Base-by-base conservation (phyloP, 2,888 invertebrate genomes). In the Chrysolina haemoptera region DNA sequence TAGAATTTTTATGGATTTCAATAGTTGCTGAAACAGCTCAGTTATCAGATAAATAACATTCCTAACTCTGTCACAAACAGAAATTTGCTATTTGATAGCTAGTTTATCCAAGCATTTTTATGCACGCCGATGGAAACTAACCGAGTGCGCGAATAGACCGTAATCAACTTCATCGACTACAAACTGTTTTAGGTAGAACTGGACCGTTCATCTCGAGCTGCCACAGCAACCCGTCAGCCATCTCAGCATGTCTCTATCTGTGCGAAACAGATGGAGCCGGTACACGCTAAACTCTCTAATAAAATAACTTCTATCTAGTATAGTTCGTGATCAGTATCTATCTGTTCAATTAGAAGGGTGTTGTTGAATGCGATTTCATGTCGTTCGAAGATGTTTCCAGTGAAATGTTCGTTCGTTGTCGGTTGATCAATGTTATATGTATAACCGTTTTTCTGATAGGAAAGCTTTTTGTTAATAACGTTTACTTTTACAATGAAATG, bases 121-220 rank as follows among this genome's bases (percentile, higher is more conserved):
- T 27, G 63, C 20, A 16, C 41, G 63, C 20, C 63, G 20, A 63
- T 63, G 63, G 41, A 20, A 55, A 68, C 35, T 55, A 79, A 80
- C 27, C 27, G 8, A 78, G 80, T 77, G 81, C 79, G 80, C 82
- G 79, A 81, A 81, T 79, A 79, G 80, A 74, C 72, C 70, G 72
- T 76, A 74, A 74, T 78, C 76, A 76, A 78, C 70, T 63, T 62
- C 50, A 70, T 53, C 53, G 10, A 64, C 40, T 64, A 59, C 35
- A 35, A 59, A 35, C 27, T 59, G 27, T 14, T 12, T 10, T 12
- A 53, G 18, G 8, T 35, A 46, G 14, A 14, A 68, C 59, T 50
- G 11, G 16, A 67, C 18, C 41, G 43, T 62, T 43, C 62, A 62
- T 59, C 48, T 16, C 68, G 46, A 46, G 62, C 62, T 69, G 62